Percentiles rank a stretch among this genome's conserved stretches.
These are phyloP conservation scores for Mionectes olivaceus DNA, from an alignment of 2,797 vertebrate genomes.

Conservation along the genomic window DNA sequence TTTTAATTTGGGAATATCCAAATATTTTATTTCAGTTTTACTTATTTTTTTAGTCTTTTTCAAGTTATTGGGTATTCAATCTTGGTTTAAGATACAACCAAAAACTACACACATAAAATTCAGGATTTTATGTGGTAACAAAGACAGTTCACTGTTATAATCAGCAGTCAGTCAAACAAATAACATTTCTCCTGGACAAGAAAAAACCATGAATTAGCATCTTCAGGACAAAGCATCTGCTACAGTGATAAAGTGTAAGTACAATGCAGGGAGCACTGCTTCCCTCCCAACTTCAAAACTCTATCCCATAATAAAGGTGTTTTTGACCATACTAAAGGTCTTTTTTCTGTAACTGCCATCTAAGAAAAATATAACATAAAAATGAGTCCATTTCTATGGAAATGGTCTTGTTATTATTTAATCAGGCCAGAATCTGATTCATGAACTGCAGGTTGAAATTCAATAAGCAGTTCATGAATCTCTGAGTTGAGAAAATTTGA, in stretches of 20 bases:
- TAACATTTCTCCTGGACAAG: background rate
- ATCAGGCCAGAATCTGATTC: constrained; percentile 71
- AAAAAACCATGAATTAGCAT: background rate
- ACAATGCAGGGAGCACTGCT: background rate
- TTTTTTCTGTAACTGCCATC: constrained; percentile 23
- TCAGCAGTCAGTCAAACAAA: background rate
- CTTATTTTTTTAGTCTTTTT: background rate
- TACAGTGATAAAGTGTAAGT: background rate
- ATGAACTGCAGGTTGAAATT: constrained; percentile 71
- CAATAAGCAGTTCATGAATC: constrained; percentile 60
- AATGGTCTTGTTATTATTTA: constrained; percentile 74
- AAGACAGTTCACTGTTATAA: background rate
- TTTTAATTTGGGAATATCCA: background rate
- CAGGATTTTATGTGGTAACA: background rate
- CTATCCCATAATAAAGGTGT: background rate
- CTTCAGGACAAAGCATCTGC: background rate
- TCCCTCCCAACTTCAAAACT: background rate
- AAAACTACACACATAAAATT: background rate
- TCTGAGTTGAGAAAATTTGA: constrained; percentile 42
- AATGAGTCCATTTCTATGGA: constrained; percentile 74
- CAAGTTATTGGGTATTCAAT: background rate
- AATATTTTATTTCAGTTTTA: background rate
- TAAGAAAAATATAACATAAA: constrained; percentile 44
- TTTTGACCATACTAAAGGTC: background rate
- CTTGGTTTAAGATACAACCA: background rate